Conservation (phyloP, 2,113 vertebrate species). For the Psittacara wagleri region DNA sequence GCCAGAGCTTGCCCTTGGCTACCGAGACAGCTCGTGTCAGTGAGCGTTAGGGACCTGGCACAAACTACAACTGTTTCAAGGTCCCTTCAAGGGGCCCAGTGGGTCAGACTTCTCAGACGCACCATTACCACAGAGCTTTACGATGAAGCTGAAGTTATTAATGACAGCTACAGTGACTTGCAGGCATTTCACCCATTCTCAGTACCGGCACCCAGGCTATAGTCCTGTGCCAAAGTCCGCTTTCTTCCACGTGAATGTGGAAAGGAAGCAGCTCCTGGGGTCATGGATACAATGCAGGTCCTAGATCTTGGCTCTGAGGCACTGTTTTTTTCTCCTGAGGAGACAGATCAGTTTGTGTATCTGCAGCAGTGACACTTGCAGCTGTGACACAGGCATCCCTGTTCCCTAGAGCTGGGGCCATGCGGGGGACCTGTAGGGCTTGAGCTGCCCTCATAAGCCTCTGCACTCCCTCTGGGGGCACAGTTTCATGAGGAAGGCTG, state of each 20-base stretch:
- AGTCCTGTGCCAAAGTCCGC: not conserved
- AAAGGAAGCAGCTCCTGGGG: not conserved
- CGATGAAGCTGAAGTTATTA: not conserved
- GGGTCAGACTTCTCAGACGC: not conserved
- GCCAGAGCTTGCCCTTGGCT: not conserved
- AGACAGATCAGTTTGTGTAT: not conserved
- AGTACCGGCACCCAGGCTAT: not conserved
- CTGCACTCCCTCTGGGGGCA: fast-evolving
- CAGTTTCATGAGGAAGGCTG: not conserved
- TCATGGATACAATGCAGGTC: not conserved
- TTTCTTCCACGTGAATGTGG: not conserved
- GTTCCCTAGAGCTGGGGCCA: not conserved
- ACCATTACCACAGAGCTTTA: not conserved
- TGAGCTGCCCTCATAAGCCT: not conserved
- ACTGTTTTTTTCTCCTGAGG: not conserved
- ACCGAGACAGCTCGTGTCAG: not conserved
- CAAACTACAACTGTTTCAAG: not conserved
- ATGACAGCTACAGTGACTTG: too few relatives aligned
- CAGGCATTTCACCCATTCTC: fast-evolving
- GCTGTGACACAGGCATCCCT: not conserved
- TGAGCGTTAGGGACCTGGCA: not conserved
- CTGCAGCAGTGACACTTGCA: not conserved
- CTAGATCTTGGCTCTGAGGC: not conserved
- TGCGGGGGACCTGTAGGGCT: not conserved
- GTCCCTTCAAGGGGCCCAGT: not conserved